Percentiles rank a stretch among this genome's conserved stretches.
phyloP scores from a whole-genome alignment of 2,797 vertebrate species.

The Mus minutoides region DNA sequence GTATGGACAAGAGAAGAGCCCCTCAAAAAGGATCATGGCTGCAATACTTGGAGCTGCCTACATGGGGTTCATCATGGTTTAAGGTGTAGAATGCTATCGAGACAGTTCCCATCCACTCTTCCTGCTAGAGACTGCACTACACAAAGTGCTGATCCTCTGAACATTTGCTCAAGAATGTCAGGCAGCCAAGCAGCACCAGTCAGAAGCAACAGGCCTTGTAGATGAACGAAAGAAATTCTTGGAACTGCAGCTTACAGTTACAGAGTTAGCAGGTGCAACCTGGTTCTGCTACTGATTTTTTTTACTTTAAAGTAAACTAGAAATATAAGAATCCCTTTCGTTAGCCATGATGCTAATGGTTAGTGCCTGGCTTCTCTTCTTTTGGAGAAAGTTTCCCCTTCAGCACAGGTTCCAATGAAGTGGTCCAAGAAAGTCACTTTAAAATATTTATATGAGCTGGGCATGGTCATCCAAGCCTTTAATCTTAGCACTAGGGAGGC shows the following conservation, averaged over 20 bases:
- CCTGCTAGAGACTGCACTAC: no score
- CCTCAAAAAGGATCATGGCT: background rate
- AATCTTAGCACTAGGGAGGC: background rate
- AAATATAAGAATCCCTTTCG: background rate
- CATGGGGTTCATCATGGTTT: background rate
- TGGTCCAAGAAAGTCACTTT: background rate
- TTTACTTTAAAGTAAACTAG: background rate
- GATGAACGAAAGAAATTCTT: background rate
- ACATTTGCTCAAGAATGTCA: background rate
- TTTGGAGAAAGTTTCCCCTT: background rate
- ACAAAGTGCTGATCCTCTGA: background rate
- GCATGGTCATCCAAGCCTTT: background rate
- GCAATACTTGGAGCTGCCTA: background rate
- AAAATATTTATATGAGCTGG: background rate
- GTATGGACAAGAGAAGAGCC: background rate
- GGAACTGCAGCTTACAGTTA: background rate
- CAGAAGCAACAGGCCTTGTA: background rate
- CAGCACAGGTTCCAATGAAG: background rate
- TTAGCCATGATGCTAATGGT: background rate
- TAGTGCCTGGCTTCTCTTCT: background rate
- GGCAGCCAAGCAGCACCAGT: background rate
- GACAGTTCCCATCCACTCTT: background rate
- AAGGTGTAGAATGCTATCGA: background rate
- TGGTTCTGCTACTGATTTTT: background rate
- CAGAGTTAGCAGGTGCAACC: background rate